Base-by-base conservation (phyloP, 2,113 vertebrate species). In the Chrysemys picta region DNA sequence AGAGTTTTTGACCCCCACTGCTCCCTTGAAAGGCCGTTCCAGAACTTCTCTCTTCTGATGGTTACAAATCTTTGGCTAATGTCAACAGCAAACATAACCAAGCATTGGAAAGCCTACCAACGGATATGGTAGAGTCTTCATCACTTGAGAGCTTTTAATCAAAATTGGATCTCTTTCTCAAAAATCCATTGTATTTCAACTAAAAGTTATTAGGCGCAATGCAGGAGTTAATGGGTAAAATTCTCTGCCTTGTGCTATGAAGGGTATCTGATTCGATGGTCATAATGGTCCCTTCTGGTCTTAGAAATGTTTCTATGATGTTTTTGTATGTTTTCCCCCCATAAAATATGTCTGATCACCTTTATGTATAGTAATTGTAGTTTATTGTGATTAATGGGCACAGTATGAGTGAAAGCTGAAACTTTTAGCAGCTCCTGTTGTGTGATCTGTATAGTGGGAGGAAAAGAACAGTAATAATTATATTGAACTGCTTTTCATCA, bases 171-270 rank as follows among this genome's bases (percentile, higher is more conserved):
- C 11, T 93, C 27, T 75, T 84, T 79, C 11, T 27, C 1, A 6
- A 35, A 65, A 31, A 2, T 1, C 4, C 27, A 8, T 25, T 1
- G 5, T 22, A 6, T 38, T 72, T 19, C 38, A 7, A 0, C 2
- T 25, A 22, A 12, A 21, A 25, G 47, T 12, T 45, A 1, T 29
- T 1, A 2, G 45, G 57, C 56, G 45, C 1, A 0, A 11, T 6
- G 12, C 0, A 2, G 35, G 5, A 0, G 2, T 1, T 59, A 2
- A 78, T 27, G 13, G 2, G 31, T 1, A 0, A 75, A 42, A 1
- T 22, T 3, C 13, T 1, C 0, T 1, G 25, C 52, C 47, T 11
- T 17, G 5, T 21, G 11, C 35, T 21, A 38, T 81, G 80, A 6
- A 24, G 50, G 0, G 1, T 14, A 57, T 21, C 14, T 82, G 47